Conservation (phyloP, 1,140 invertebrate genomes). For the Cataglyphis hispanica region DNA sequence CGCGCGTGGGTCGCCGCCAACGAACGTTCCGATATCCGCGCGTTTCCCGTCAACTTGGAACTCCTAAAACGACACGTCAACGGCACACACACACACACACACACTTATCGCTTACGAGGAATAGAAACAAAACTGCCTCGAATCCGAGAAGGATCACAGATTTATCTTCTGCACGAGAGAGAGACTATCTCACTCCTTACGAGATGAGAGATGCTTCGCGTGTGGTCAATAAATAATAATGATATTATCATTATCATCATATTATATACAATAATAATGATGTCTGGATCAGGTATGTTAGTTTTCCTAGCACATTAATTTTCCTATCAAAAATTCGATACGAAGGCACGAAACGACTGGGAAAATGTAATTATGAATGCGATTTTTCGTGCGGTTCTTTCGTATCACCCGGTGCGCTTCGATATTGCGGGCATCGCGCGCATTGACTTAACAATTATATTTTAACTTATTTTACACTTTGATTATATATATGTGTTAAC, state of each 20-base stretch:
- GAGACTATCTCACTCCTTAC: slow-evolving; percentile 17
- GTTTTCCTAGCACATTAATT: slow-evolving; percentile 21
- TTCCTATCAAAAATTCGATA: slow-evolving; percentile 61
- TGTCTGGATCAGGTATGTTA: slow-evolving; percentile 5
- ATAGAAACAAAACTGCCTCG: slow-evolving; percentile 35
- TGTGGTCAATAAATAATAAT: slow-evolving; percentile 50
- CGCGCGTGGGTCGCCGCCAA: slow-evolving; percentile 2
- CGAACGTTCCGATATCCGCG: slow-evolving; percentile 34
- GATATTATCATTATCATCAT: slow-evolving; percentile 7
- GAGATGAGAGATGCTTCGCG: slow-evolving; percentile 34
- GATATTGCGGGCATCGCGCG: slow-evolving; percentile 12
- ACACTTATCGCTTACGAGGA: slow-evolving; percentile 11
- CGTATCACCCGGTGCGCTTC: slow-evolving; percentile 40
- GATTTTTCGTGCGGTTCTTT: slow-evolving; percentile 62
- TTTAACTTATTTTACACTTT: slow-evolving; percentile 50
- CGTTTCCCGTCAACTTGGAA: slow-evolving; percentile 20
- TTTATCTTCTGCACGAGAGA: slow-evolving; percentile 41
- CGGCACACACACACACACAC: slow-evolving; percentile 30
- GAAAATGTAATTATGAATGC: slow-evolving; percentile 35
- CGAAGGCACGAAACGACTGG: slow-evolving; percentile 64
- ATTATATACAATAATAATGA: not conserved
- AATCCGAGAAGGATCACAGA: slow-evolving; percentile 57
- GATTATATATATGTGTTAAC: slow-evolving; percentile 45
- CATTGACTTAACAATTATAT: slow-evolving; percentile 37
- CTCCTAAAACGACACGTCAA: slow-evolving; percentile 42